A percentile compares a stretch with the other conserved stretches of the same genome.
Conservation (phyloP, 2,888 invertebrate species). For the Cephus spinipes region DNA sequence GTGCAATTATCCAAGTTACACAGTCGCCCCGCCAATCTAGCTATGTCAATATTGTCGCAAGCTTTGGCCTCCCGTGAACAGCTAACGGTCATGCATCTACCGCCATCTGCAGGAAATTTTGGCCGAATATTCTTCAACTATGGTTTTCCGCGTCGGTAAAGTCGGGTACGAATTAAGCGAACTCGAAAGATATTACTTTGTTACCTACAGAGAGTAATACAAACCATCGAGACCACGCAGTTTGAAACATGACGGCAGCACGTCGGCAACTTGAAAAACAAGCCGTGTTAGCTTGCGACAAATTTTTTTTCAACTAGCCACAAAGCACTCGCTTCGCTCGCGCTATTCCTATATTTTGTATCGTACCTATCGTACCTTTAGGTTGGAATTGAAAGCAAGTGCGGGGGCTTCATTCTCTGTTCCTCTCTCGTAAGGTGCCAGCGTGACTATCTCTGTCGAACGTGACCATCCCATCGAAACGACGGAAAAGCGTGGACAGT, state of each 20-base stretch:
- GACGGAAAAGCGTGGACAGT: too few species aligned
- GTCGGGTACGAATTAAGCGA: slow-evolving; percentile 2
- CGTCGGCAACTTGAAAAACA: not conserved
- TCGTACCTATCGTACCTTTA: too few species aligned
- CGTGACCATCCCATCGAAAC: too few species aligned
- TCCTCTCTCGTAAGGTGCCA: too few species aligned
- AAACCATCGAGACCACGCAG: not conserved
- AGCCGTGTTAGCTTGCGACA: not conserved
- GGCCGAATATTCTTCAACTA: not conserved
- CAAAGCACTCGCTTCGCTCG: too few species aligned
- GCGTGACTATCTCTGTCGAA: too few species aligned
- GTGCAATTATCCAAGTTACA: slow-evolving; percentile 30
- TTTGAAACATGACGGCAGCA: not conserved
- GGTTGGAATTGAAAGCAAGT: too few species aligned
- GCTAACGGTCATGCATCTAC: not conserved
- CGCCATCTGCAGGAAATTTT: slow-evolving; percentile 2
- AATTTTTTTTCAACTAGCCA: not conserved
- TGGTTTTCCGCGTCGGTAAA: slow-evolving; percentile 16
- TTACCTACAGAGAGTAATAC: not conserved
- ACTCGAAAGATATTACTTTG: slow-evolving; percentile 10
- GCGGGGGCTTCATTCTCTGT: too few species aligned
- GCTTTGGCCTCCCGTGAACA: slow-evolving; percentile 20
- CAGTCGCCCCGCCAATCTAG: slow-evolving; percentile 22
- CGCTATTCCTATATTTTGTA: too few species aligned
- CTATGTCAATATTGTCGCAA: slow-evolving; percentile 36